Conservation (phyloP, 2,797 vertebrate species). For the Pseudochaenichthys georgianus region DNA sequence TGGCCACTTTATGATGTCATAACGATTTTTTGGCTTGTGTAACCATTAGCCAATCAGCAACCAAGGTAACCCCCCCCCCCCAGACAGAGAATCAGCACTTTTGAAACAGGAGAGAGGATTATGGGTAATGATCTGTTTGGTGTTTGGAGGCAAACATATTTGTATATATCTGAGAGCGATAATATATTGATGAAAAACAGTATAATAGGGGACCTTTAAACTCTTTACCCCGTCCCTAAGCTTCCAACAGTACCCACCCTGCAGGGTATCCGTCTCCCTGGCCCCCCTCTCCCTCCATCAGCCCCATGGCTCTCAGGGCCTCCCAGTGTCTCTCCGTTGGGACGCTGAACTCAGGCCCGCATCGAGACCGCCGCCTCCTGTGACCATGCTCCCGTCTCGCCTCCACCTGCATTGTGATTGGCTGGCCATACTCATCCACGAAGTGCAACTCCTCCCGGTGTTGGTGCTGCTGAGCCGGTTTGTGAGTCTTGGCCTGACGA, state of each 20-base stretch:
- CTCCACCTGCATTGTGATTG: conserved; percentile 75
- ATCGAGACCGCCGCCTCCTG: conserved; percentile 55
- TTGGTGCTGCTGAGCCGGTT: conserved; percentile 55
- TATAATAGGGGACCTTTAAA: too few species aligned
- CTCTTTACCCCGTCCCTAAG: background rate
- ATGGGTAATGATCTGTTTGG: too few species aligned
- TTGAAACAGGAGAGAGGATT: too few species aligned
- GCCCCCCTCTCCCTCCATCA: conserved; percentile 67
- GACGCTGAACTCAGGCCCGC: conserved; percentile 52
- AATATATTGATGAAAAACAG: too few species aligned
- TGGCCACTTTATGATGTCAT: too few species aligned
- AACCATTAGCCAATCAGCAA: too few species aligned
- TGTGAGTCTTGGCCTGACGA: conserved; percentile 65
- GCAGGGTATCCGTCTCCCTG: conserved; percentile 53
- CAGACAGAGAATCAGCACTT: too few species aligned
- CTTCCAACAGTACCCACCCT: conserved; percentile 55
- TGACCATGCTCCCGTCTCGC: conserved; percentile 58
- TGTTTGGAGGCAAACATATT: too few species aligned
- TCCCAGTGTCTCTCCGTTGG: conserved; percentile 78
- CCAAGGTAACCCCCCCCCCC: too few species aligned
- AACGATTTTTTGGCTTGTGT: too few species aligned
- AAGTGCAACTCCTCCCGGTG: conserved; percentile 72
- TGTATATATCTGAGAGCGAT: too few species aligned
- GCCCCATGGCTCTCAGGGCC: conserved; percentile 73
- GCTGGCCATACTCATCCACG: conserved; percentile 77